A percentile compares a stretch with the other conserved stretches of the same genome.
These are phyloP conservation scores for Entelurus aequoreus DNA, from an alignment of 2,113 vertebrate genomes.

Conservation along the genomic window DNA sequence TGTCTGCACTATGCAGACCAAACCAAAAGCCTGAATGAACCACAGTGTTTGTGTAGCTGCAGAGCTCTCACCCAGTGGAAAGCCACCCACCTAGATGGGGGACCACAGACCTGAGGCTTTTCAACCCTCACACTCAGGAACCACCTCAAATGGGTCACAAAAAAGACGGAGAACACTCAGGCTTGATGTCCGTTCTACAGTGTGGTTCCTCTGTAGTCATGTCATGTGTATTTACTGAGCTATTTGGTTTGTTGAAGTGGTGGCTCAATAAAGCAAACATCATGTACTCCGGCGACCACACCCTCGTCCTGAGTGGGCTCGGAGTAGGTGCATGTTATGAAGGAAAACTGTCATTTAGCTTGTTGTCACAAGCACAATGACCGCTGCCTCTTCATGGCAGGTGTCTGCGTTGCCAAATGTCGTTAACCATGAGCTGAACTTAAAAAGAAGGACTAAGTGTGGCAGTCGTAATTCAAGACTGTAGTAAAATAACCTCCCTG, in stretches of 20 bases:
- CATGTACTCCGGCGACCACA: conserved; percentile 2
- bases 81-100: conserved; percentile 74
- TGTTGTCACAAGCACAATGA: conserved; percentile 27
- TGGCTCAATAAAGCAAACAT: conserved; percentile 29
- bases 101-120: conserved; percentile 45
- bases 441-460: conserved; percentile 62
- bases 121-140: conserved; percentile 37
- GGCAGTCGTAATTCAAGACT: conserved; percentile 67
- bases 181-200: conserved; percentile 32
- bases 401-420: conserved; percentile 41
- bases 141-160: conserved; percentile 20
- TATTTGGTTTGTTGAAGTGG: conserved; percentile 28
- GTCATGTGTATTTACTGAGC: conserved; percentile 22
- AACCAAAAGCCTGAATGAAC: conserved; percentile 55
- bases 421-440: conserved; percentile 40
- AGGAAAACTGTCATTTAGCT: conserved; percentile 47
- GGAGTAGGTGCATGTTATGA: conserved; percentile 32
- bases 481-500: conserved; percentile 67
- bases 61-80: conserved; percentile 57
- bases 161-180: conserved; percentile 15
- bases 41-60: conserved; percentile 68
- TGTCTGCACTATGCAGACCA: conserved; percentile 50
- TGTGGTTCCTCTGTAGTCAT: conserved; percentile 30
- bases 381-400: conserved; percentile 29
- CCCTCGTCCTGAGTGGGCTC: background rate